phyloP scores from a whole-genome alignment of 64 coral and sea anemone genomes.

The Cladopsammia gracilis region DNA sequence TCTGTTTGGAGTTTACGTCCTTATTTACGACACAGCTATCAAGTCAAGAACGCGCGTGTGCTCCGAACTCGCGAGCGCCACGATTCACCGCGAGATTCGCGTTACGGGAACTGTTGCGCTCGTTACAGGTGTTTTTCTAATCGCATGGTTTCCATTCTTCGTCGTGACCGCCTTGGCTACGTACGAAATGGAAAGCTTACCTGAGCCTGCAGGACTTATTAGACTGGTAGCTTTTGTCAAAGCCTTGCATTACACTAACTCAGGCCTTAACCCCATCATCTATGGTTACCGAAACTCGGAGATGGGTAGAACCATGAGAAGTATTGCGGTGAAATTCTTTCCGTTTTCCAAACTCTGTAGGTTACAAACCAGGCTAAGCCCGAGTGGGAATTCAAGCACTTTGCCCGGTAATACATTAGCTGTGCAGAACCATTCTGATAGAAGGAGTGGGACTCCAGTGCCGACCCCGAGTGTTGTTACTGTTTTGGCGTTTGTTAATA shows the following conservation, averaged over 20 bases:
- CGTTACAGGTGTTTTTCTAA: constrained; percentile 69
- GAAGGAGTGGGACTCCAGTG: neutral
- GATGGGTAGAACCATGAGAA: constrained; percentile 37
- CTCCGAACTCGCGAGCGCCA: constrained; percentile 4
- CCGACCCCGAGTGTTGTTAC: neutral
- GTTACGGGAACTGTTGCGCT: constrained; percentile 59
- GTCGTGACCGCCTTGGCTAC: constrained; percentile 51
- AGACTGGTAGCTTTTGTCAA: constrained; percentile 55
- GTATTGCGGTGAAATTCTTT: neutral
- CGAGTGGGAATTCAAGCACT: neutral
- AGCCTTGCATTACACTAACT: constrained; percentile 72
- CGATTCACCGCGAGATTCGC: constrained; percentile 52
- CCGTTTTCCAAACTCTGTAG: neutral
- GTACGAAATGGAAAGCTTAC: constrained; percentile 37
- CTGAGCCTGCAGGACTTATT: neutral
- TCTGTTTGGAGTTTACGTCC: constrained; percentile 66
- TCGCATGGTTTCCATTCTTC: constrained; percentile 74
- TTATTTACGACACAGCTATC: constrained; percentile 49
- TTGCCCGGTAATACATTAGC: neutral
- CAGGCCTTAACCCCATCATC: constrained; percentile 66
- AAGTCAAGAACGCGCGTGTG: neutral
- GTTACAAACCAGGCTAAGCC: neutral
- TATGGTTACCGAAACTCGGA: constrained; percentile 67
- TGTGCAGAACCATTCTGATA: neutral
- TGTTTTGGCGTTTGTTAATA: neutral